phyloP scores from a whole-genome alignment of 2,113 vertebrate species.

The Epinephelus cyanopodus region DNA sequence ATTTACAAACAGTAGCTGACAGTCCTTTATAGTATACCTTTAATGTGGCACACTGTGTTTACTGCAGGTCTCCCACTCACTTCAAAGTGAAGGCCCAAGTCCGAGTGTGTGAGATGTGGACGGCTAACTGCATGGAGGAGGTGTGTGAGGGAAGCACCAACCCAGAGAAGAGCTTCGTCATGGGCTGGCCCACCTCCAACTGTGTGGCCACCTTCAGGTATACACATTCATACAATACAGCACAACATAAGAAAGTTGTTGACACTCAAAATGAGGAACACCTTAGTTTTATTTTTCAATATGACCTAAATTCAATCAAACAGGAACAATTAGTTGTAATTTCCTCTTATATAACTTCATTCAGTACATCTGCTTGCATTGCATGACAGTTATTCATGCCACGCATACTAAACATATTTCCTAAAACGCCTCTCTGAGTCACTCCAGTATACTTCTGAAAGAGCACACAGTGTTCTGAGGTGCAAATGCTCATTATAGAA shows the following conservation, averaged over 20 bases:
- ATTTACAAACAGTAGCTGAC: too few relatives aligned
- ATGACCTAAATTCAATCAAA: background rate
- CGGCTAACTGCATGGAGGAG: conserved; percentile 91
- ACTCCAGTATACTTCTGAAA: background rate
- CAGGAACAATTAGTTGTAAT: background rate
- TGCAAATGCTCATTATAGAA: conserved; percentile 8
- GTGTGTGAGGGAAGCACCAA: conserved; percentile 92
- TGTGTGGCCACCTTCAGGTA: conserved; percentile 97
- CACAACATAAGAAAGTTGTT: background rate
- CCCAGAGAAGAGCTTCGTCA: conserved; percentile 89
- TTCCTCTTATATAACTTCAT: background rate
- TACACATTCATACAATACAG: background rate
- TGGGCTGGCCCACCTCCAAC: conserved; percentile 97
- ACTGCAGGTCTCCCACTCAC: conserved; percentile 84
- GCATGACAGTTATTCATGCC: background rate
- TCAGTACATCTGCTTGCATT: background rate
- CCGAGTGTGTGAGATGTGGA: conserved; percentile 94
- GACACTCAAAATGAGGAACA: background rate
- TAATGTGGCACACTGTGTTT: background rate
- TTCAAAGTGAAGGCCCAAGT: conserved; percentile 91
- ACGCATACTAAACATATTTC: background rate
- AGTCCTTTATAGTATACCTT: too few relatives aligned
- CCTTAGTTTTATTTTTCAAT: background rate
- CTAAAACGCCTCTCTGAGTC: background rate
- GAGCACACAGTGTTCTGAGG: conserved; percentile 47